Conservation (phyloP, 2,888 invertebrate species). For the Meliscaeva auricollis region DNA sequence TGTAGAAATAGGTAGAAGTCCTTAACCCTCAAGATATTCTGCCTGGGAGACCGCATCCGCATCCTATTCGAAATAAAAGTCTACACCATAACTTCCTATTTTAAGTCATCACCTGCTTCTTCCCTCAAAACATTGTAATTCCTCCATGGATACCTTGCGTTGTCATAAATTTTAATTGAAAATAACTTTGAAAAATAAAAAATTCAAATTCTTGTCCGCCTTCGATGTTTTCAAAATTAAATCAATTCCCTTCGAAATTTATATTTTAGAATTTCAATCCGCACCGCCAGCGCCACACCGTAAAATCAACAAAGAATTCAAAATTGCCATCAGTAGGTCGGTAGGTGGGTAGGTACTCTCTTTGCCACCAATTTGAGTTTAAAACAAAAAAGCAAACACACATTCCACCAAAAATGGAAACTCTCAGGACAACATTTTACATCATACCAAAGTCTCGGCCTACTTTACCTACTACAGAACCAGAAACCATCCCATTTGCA, state of each 20-base stretch:
- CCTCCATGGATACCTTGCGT: too few species aligned
- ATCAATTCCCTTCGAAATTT: slow-evolving; percentile 17
- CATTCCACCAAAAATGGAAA: not conserved
- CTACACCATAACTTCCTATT: too few species aligned
- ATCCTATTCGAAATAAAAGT: too few species aligned
- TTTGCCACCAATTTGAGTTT: too few species aligned
- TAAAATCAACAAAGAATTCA: not conserved
- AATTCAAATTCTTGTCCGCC: not conserved
- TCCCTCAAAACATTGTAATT: too few species aligned
- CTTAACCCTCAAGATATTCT: too few species aligned
- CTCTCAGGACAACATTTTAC: not conserved
- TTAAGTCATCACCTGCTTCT: too few species aligned
- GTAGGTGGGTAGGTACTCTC: too few species aligned
- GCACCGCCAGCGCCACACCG: not conserved
- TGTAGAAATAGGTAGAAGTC: too few species aligned
- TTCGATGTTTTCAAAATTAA: slow-evolving; percentile 9
- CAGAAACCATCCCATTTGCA: slow-evolving; percentile 6
- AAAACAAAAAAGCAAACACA: not conserved
- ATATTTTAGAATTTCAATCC: not conserved
- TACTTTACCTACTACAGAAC: not conserved
- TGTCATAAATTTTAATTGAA: slow-evolving; percentile 45
- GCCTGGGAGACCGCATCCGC: too few species aligned
- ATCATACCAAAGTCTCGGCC: not conserved
- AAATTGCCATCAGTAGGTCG: too few species aligned
- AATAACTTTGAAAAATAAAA: slow-evolving; percentile 41